phyloP scores from a whole-genome alignment of 2,797 vertebrate species.

The Leucoraja ocellata region DNA sequence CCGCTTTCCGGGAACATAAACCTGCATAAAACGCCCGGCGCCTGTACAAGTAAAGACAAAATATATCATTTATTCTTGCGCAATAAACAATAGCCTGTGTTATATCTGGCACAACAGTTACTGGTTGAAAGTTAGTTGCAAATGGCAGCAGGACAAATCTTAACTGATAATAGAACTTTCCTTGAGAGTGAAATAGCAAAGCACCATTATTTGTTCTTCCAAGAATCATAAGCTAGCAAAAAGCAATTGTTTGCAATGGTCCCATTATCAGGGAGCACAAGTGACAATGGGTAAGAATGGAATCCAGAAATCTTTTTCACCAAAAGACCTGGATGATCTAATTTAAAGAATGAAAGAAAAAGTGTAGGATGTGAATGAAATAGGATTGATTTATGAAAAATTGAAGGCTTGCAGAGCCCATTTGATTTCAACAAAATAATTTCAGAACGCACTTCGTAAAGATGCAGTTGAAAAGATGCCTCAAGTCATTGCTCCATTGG shows the following conservation, averaged over 20 bases:
- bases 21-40: no score
- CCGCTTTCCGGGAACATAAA: no score
- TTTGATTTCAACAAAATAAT: neutral
- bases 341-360: neutral
- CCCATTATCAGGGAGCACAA: neutral
- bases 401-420: neutral
- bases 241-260: neutral
- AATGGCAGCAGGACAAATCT: neutral
- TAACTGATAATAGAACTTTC: neutral
- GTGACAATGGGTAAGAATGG: neutral
- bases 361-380: neutral
- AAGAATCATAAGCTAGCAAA: neutral
- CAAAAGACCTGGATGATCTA: neutral
- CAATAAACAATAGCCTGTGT: neutral
- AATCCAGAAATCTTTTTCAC: neutral
- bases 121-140: neutral
- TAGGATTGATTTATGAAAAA: neutral
- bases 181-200: neutral
- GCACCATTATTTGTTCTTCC: neutral
- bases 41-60: no score
- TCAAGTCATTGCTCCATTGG: neutral
- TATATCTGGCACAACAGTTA: neutral
- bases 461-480: neutral
- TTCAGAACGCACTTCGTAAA: neutral
- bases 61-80: neutral